A percentile compares a stretch with the other conserved stretches of the same genome.
Evolutionary conservation across 2,797 vertebrate species (phyloP).

Genomic region (Pantherophis alleghaniensis): DNA sequence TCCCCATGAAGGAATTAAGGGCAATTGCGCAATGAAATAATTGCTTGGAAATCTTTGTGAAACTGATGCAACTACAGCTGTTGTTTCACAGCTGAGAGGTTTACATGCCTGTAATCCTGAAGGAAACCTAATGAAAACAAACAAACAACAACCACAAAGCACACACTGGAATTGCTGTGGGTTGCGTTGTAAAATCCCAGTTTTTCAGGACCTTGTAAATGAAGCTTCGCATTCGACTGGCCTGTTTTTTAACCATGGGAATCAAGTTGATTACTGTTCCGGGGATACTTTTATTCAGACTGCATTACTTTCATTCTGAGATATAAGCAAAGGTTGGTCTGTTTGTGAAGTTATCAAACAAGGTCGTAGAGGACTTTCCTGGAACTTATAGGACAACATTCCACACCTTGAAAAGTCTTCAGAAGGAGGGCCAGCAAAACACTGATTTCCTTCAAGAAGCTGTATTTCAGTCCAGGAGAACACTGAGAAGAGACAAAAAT

Average conservation of each 20-base stretch:
- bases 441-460: accelerated
- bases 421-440: background rate
- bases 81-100: background rate
- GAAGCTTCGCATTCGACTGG: background rate
- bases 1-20: background rate
- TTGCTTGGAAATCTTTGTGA: background rate
- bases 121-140: background rate
- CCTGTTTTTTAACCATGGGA: background rate
- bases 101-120: background rate
- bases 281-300: background rate
- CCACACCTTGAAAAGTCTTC: background rate
- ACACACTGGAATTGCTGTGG: background rate
- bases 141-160: background rate
- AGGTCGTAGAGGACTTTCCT: background rate
- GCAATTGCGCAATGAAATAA: background rate
- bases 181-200: background rate
- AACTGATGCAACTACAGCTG: background rate
- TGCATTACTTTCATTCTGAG: background rate
- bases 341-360: background rate
- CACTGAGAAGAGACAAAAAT: slow-evolving; percentile 1
- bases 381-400: background rate
- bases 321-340: background rate
- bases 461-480: slow-evolving; percentile 25
- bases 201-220: background rate
- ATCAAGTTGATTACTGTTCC: background rate